Percentiles rank a stretch among this genome's conserved stretches.
phyloP scores from a whole-genome alignment of 1,140 invertebrate genomes.

The Pogonomyrmex barbatus region DNA sequence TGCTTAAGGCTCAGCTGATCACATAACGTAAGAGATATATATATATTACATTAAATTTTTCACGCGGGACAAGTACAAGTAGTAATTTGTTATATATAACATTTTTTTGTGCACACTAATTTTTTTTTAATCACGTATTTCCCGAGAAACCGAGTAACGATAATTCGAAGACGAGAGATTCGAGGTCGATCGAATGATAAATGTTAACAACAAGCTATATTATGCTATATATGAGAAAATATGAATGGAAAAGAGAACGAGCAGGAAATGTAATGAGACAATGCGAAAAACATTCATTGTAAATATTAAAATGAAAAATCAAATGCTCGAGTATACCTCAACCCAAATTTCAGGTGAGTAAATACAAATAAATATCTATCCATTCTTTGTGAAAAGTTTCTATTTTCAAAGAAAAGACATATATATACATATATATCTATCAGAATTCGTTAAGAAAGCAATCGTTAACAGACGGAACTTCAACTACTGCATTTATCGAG shows the following conservation, averaged over 20 bases:
- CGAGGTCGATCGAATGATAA: neutral
- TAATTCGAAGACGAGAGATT: constrained; percentile 3
- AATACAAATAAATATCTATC: constrained; percentile 82
- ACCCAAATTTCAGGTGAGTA: constrained; percentile 82
- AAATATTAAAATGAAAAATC: constrained; percentile 74
- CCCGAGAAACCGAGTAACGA: neutral
- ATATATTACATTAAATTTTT: neutral
- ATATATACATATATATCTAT: constrained; percentile 48
- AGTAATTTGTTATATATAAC: neutral
- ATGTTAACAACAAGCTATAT: constrained; percentile 7
- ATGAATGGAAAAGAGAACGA: constrained; percentile 49
- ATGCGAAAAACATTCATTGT: constrained; percentile 16
- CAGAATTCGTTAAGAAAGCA: constrained; percentile 13
- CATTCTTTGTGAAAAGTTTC: constrained; percentile 76
- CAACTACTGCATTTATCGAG: constrained; percentile 74
- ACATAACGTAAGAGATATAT: neutral
- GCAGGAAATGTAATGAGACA: constrained; percentile 64
- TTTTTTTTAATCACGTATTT: constrained; percentile 33
- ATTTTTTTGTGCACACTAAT: constrained; percentile 30
- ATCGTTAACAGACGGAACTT: constrained; percentile 29
- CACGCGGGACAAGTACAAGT: neutral
- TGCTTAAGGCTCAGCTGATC: neutral
- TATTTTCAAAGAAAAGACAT: constrained; percentile 50
- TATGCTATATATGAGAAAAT: constrained; percentile 44
- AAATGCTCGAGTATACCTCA: constrained; percentile 83